A percentile compares a stretch with the other conserved stretches of the same genome.
Evolutionary conservation across 30 jellyfish, hydroid and myxozoan species (phyloP).

Genomic region (Pseudorhiza aurosa): DNA sequence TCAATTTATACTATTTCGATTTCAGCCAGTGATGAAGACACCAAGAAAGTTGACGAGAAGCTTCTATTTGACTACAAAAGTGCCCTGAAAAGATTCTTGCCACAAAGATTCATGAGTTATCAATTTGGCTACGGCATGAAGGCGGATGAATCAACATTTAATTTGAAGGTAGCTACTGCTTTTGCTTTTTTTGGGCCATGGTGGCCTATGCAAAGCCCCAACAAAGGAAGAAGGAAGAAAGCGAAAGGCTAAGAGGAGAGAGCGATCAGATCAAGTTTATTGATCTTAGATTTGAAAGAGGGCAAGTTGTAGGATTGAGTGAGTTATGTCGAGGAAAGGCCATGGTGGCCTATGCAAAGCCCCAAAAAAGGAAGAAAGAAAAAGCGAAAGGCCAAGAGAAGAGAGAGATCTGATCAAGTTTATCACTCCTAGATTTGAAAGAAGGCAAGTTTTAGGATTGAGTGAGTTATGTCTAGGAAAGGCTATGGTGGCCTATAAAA

Average conservation of each 20-base stretch:
- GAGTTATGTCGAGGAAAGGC: too few relatives aligned
- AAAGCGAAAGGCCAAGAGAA: too few relatives aligned
- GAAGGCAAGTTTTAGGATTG: too few relatives aligned
- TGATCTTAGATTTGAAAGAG: too few relatives aligned
- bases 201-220: background rate
- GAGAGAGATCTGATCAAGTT: too few relatives aligned
- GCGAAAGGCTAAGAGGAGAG: background rate
- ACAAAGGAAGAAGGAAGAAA: background rate
- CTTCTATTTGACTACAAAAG: conserved; percentile 58
- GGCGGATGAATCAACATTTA: background rate
- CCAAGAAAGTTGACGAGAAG: conserved; percentile 20
- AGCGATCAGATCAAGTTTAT: too few relatives aligned
- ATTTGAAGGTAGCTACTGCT: background rate
- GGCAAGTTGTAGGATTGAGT: too few relatives aligned
- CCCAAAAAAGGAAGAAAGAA: too few relatives aligned
- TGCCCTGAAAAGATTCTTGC: conserved; percentile 13
- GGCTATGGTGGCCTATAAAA: too few relatives aligned
- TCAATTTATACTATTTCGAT: background rate
- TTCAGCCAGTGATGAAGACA: conserved; percentile 21
- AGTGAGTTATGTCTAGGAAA: too few relatives aligned
- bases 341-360: too few relatives aligned
- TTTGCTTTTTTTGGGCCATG: background rate
- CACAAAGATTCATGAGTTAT: background rate
- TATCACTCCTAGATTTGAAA: too few relatives aligned
- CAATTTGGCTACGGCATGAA: background rate